phyloP scores from a whole-genome alignment of 2,888 invertebrate species.

The Ligdia adustata region DNA sequence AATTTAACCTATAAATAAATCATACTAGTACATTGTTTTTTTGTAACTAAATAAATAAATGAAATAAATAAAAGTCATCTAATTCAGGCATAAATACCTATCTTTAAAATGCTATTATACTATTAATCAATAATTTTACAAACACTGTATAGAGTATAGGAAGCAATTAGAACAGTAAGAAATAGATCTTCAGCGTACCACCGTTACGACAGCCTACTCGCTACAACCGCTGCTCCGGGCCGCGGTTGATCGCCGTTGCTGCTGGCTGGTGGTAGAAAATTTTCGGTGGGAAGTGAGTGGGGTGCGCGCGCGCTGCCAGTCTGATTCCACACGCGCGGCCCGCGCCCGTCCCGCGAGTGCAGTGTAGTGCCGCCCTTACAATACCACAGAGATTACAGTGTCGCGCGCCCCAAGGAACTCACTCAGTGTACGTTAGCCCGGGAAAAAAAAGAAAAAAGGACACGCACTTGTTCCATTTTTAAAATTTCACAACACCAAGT shows the following conservation, averaged over 20 bases:
- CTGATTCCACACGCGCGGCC: slow-evolving; percentile 69
- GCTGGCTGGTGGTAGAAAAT: slow-evolving; percentile 75
- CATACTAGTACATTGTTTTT: no score
- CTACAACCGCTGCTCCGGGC: slow-evolving; percentile 38
- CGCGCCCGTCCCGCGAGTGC: slow-evolving; percentile 68
- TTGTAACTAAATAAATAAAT: no score
- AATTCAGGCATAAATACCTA: no score
- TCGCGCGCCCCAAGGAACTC: slow-evolving; percentile 44
- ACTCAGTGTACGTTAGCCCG: slow-evolving; percentile 69
- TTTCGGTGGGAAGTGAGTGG: slow-evolving; percentile 82
- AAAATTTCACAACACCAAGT: slow-evolving; percentile 44
- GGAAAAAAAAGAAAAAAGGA: slow-evolving; percentile 50
- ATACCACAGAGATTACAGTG: slow-evolving; percentile 56
- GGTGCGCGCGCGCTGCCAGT: slow-evolving; percentile 80
- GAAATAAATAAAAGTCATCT: no score
- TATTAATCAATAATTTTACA: no score
- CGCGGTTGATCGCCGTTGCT: slow-evolving; percentile 60
- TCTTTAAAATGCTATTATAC: no score
- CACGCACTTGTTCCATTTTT: slow-evolving; percentile 47
- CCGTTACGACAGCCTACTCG: not conserved
- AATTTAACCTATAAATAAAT: no score
- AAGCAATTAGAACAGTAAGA: no score
- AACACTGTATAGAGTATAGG: no score
- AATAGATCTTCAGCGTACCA: no score
- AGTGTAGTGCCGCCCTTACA: slow-evolving; percentile 53